A percentile compares a stretch with the other conserved stretches of the same genome.
Evolutionary conservation across 2,113 vertebrate species (phyloP).

Genomic region (Bubo scandiacus): DNA sequence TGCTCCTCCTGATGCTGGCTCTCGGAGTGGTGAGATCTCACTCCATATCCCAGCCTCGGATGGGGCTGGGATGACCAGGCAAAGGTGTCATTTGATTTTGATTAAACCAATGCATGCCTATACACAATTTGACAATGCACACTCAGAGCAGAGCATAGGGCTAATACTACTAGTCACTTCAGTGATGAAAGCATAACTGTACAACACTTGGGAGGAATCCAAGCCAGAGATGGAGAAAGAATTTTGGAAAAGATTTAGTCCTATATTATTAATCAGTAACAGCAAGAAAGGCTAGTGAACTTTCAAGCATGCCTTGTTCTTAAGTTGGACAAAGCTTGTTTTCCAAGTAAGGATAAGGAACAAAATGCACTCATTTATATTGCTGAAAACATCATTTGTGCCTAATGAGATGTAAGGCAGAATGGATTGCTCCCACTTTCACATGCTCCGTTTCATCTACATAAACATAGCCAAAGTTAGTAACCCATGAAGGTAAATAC

Average conservation of each 20-base stretch:
- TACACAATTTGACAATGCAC: accelerated
- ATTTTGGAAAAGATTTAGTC: background rate
- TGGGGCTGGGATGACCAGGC: background rate
- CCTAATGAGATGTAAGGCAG: background rate
- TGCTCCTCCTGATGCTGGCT: background rate
- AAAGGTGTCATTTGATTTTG: background rate
- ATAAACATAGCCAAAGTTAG: background rate
- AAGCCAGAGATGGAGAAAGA: background rate
- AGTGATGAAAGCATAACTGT: background rate
- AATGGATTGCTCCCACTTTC: background rate
- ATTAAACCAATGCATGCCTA: background rate
- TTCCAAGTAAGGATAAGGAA: background rate
- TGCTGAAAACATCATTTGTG: background rate
- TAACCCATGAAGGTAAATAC: background rate
- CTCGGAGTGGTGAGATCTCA: background rate
- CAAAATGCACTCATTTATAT: background rate
- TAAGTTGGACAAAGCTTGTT: background rate
- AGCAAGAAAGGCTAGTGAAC: background rate
- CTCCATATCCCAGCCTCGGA: background rate
- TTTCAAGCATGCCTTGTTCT: background rate
- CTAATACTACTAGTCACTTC: background rate
- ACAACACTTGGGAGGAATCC: background rate
- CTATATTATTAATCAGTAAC: background rate
- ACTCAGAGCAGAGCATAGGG: accelerated
- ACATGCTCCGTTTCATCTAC: background rate